Evolutionary conservation across 2,888 invertebrate genomes (phyloP).

Genomic region (Chrysotoxum bicinctum): DNA sequence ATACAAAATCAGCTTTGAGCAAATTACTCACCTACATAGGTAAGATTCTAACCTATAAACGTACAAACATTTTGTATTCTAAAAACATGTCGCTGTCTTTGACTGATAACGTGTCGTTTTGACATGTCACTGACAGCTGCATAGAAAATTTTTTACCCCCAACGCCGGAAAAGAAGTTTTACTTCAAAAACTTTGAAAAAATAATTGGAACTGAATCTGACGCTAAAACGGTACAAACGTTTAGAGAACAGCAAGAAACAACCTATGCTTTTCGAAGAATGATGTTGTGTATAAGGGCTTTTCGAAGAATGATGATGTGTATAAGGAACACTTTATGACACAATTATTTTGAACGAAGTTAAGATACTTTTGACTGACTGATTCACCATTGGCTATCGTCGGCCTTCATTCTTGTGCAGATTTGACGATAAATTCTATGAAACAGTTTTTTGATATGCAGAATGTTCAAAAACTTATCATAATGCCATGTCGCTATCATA

Average conservation of each 20-base stretch:
- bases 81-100: no score
- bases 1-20: no score
- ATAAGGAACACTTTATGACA: conserved; percentile 84
- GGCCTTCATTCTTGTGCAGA: conserved; percentile 92
- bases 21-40: no score
- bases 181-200: no score
- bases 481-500: conserved; percentile 92
- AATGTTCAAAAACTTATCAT: conserved; percentile 84
- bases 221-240: conserved; percentile 83
- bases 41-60: no score
- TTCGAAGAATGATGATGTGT: conserved; percentile 84
- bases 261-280: conserved; percentile 83
- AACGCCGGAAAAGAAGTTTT: no score
- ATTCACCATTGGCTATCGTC: conserved; percentile 79
- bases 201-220: conserved; percentile 88
- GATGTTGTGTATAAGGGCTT: no score
- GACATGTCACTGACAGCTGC: no score
- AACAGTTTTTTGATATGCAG: conserved; percentile 85
- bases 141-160: no score
- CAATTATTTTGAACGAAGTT: conserved; percentile 81
- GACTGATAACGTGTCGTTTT: no score
- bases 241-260: conserved; percentile 84
- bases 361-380: conserved; percentile 76
- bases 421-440: conserved; percentile 86
- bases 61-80: no score